Evolutionary conservation across 2,113 vertebrate genomes (phyloP), one percentile per base, ranked within the genome.

Genomic region (Uria aalge): DNA sequence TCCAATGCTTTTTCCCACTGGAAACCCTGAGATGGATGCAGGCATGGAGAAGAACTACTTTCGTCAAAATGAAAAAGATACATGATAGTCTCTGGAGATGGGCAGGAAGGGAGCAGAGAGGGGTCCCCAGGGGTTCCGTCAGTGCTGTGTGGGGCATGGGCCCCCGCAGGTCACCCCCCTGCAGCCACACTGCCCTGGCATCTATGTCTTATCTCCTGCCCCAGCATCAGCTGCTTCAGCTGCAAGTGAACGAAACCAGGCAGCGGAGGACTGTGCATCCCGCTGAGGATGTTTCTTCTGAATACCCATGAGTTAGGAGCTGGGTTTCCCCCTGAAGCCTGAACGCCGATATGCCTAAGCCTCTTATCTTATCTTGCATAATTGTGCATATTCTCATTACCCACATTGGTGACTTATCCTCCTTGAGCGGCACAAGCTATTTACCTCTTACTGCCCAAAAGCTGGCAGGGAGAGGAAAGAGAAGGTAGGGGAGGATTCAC

Each of bases 71-170:
- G 4, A 72, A 68, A 41, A 64, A 48, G 36, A 7, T 3, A 11
- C 3, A 3, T 2, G 6, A 7, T 2, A 68, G 8, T 69, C 72
- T 79, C 36, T 83, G 21, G 32, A 36, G 17, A 5, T 6, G 21
- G 29, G 26, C 63, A 18, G 12, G 11, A 60, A 40, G 30, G n/a
- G 24, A 85, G 1, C 36, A 79, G 38, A 79, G 38, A 72, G 36
- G 11, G 5, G 32, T 55, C 32, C 11, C 67, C 20, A 21, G 36
- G 21, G 22, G 3, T 43, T 43, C 41, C 36, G 38, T 11, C 53
- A 66, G 20, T 0, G 2, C 5, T 6, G 15, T 3, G 1, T 0
- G 0, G 57, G 57, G 23, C 32, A 63, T 6, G 16, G 74, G 24
- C 1, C 6, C 8, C 18, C 0, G 0, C 5, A 48, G 52, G 38